phyloP scores from a whole-genome alignment of 53 echinoderm and acorn worm species.

The Luidia sarsii region DNA sequence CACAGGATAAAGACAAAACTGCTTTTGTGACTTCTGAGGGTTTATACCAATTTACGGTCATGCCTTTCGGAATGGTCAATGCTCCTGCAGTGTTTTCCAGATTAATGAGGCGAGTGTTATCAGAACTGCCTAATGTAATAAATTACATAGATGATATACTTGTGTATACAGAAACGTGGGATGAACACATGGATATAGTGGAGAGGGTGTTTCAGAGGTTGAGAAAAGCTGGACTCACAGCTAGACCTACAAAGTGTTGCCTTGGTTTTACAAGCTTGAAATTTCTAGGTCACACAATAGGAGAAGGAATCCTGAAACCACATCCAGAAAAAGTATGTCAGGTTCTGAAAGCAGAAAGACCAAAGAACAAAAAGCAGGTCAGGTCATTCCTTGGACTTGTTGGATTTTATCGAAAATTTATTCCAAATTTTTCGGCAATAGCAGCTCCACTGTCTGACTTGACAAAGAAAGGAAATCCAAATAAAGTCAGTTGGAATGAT shows the following conservation, averaged over 20 bases:
- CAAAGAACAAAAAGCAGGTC: too few relatives aligned
- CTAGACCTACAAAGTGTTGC: not conserved
- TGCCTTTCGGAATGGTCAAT: slow-evolving; percentile 64
- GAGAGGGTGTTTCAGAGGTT: slow-evolving; percentile 20
- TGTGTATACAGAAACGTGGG: slow-evolving; percentile 53
- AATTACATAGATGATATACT: slow-evolving; percentile 68
- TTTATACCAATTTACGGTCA: slow-evolving; percentile 54
- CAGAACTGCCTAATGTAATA: slow-evolving; percentile 15
- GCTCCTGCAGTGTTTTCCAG: slow-evolving; percentile 50
- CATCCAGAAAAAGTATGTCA: too few relatives aligned
- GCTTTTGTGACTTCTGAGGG: slow-evolving; percentile 61
- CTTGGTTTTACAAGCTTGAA: slow-evolving; percentile 31
- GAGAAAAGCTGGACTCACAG: not conserved
- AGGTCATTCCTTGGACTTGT: too few relatives aligned
- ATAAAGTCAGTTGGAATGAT: too few relatives aligned
- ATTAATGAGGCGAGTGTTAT: slow-evolving; percentile 52
- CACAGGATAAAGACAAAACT: slow-evolving; percentile 50
- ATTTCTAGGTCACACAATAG: too few relatives aligned
- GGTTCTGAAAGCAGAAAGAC: too few relatives aligned
- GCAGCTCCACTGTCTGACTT: too few relatives aligned
- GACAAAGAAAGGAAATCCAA: too few relatives aligned
- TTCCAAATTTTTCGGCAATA: too few relatives aligned
- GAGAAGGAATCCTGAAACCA: too few relatives aligned
- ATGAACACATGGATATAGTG: slow-evolving; percentile 28
- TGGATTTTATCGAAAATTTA: too few relatives aligned